Conservation (phyloP, 2,797 vertebrate genomes). For the Numenius phaeopus region DNA sequence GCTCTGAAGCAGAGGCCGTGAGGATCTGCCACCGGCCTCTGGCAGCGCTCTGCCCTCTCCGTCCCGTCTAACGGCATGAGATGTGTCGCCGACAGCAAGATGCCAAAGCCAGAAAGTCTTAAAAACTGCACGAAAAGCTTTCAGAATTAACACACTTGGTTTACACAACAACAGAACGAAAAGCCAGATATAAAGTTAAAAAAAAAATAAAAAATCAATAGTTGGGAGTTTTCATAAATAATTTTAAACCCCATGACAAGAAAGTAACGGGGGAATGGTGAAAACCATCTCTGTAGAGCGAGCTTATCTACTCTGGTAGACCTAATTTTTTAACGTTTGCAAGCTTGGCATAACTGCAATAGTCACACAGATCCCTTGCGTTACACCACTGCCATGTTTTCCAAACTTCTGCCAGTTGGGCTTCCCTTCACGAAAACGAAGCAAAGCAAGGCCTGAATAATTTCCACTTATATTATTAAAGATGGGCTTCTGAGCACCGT, state of each 20-base stretch:
- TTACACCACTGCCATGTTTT: not conserved
- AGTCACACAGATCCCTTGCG: not conserved
- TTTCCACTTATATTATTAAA: not conserved
- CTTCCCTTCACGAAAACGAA: not conserved
- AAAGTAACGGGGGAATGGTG: not conserved
- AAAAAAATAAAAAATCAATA: not conserved
- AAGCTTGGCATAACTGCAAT: not conserved
- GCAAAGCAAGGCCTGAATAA: not conserved
- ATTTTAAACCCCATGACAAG: not conserved
- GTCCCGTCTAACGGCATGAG: fast-evolving
- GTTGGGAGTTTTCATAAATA: not conserved
- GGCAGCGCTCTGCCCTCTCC: not conserved
- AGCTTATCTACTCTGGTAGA: not conserved
- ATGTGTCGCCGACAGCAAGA: not conserved
- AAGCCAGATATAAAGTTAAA: not conserved
- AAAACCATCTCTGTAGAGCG: not conserved
- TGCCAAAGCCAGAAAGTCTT: not conserved
- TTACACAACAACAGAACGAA: not conserved
- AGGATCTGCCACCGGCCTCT: not conserved
- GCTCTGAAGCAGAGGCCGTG: not conserved
- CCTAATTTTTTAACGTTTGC: not conserved
- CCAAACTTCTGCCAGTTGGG: not conserved
- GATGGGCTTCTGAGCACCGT: not conserved
- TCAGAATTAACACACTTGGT: not conserved
- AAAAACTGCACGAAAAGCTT: not conserved